Evolutionary conservation across 1,140 invertebrate genomes (phyloP).

Genomic region (Temnothorax nylanderi): DNA sequence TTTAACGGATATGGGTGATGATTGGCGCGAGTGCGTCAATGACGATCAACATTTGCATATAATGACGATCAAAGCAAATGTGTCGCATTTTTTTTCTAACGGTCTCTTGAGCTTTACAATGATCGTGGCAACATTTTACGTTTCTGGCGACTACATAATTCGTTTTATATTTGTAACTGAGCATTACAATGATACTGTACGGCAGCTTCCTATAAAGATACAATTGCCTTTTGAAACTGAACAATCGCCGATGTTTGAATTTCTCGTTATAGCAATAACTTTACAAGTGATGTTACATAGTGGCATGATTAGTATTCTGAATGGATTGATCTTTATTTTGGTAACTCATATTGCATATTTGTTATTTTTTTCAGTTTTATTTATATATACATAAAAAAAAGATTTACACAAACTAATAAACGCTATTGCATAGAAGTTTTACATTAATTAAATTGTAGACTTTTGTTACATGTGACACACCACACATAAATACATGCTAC

Average conservation of each 20-base stretch:
- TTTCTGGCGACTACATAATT: neutral
- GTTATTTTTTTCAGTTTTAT: too few species aligned
- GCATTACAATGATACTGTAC: neutral
- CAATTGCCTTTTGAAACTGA: neutral
- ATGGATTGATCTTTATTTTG: slow-evolving; percentile 13
- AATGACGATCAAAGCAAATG: slow-evolving; percentile 16
- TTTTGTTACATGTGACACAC: too few species aligned
- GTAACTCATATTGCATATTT: neutral
- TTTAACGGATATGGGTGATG: neutral
- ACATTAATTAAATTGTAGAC: too few species aligned
- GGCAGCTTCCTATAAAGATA: slow-evolving; percentile 30
- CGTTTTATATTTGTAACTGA: neutral
- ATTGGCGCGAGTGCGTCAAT: slow-evolving; percentile 5
- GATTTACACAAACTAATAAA: too few species aligned
- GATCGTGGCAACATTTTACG: neutral
- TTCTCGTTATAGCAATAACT: neutral
- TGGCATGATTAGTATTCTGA: neutral
- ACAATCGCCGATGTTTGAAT: slow-evolving; percentile 20
- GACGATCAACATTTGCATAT: slow-evolving; percentile 5
- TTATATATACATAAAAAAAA: too few species aligned
- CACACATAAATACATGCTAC: too few species aligned
- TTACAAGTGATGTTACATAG: neutral
- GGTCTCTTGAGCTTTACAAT: neutral
- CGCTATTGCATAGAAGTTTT: too few species aligned
- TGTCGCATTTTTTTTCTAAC: slow-evolving; percentile 4